Evolutionary conservation across 1,140 invertebrate genomes (phyloP), one percentile per base, ranked within the genome.

Genomic region (Pissodes strobi): DNA sequence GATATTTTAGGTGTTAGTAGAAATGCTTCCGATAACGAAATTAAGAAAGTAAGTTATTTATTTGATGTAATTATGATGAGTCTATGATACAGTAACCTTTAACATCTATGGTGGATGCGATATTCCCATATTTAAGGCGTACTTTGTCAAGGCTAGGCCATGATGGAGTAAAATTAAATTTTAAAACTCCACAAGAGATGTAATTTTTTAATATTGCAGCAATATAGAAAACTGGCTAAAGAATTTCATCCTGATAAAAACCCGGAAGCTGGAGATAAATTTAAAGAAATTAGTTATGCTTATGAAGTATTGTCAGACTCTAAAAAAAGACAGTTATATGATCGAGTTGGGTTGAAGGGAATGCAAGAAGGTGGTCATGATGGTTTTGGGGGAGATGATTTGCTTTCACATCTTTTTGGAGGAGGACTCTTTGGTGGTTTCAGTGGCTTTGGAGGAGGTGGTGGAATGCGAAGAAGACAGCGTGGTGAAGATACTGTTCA

Each of bases 221-320:
- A 87, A 68, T 94, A 94, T 79, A 84, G 90, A 59, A 91, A 90
- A 79, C 78, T 94, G 69, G 92, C 92, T 3, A 93, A 92, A 80
- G 90, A 93, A 82, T 93, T 87, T 77, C 92, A 94, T 81, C 92
- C 92, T 17, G 92, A 94, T 71, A 94, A 93, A 76, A 94, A 94
- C 79, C 88, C 88, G 18, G 86, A 87, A 66, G 87, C 89, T 58
- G 91, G 89, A 41, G 90, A 93, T 67, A 90, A 88, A 80, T 93
- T 94, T 73, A 94, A 94, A 76, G 91, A 94, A 82, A 94, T 94
- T 69, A 91, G 90, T 57, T 92, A 88, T 77, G 92, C 92, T 3
- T 93, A 94, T 76, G 92, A 94, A 80, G 85, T 93, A 25, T 80
- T 94, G 3, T 91, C 90, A 1, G 85, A 88, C 79, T 81, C 86